Percentiles rank a stretch among this genome's conserved stretches.
Conservation (phyloP, 2,888 invertebrate species). For the Eristalinus aeneus region DNA sequence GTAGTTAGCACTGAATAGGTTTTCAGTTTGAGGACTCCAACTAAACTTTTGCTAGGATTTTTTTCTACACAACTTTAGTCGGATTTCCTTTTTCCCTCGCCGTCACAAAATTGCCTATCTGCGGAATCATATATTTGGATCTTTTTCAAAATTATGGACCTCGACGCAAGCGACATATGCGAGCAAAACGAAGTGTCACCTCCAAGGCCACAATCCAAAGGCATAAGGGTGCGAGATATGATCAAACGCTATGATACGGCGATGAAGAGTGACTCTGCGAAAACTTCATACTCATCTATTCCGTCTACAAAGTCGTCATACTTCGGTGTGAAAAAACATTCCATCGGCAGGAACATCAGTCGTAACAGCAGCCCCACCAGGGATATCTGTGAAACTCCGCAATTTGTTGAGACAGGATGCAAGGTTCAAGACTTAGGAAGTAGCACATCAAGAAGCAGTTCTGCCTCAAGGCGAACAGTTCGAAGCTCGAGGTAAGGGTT, state of each 20-base stretch:
- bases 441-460: constrained; percentile 27
- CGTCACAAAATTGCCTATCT: constrained; percentile 25
- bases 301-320: constrained; percentile 74
- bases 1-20: constrained; percentile 30
- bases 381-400: constrained; percentile 15
- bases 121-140: not conserved
- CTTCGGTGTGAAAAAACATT: constrained; percentile 70
- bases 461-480: constrained; percentile 21
- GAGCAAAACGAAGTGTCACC: not conserved
- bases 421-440: constrained; percentile 22
- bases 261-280: constrained; percentile 54
- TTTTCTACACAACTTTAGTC: constrained; percentile 10
- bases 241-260: constrained; percentile 76
- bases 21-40: constrained; percentile 24
- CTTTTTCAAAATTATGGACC: constrained; percentile 45
- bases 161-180: constrained; percentile 7
- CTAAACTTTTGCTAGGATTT: constrained; percentile 42
- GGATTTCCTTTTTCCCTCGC: constrained; percentile 20
- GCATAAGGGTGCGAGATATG: constrained; percentile 76
- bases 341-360: not conserved
- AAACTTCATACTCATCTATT: constrained; percentile 72
- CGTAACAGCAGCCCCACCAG: not conserved
- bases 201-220: constrained; percentile 5
- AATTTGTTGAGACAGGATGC: constrained; percentile 54
- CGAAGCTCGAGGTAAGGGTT: constrained; percentile 18